Percentiles rank a stretch among this genome's conserved stretches.
phyloP scores from a whole-genome alignment of 2,113 vertebrate genomes.

The Leptocoma aspasia region DNA sequence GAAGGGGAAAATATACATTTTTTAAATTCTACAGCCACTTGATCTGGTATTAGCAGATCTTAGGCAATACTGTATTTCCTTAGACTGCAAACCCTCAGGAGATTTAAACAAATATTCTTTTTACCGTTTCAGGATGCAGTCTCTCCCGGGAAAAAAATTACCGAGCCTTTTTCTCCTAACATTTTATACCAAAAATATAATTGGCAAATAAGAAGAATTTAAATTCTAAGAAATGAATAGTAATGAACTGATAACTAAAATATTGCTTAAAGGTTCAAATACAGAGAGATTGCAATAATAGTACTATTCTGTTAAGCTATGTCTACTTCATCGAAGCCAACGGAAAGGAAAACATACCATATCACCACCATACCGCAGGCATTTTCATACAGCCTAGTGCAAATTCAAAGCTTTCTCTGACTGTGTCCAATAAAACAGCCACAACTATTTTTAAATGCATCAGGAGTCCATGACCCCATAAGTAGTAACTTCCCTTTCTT shows the following conservation, averaged over 20 bases:
- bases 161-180: neutral
- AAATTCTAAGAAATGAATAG: constrained; percentile 46
- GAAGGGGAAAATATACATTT: neutral
- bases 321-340: constrained; percentile 52
- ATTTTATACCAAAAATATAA: constrained; percentile 51
- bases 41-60: neutral
- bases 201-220: constrained; percentile 46
- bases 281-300: constrained; percentile 32
- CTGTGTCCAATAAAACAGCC: constrained; percentile 78
- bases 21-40: neutral
- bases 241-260: constrained; percentile 54
- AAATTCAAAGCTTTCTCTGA: constrained; percentile 77
- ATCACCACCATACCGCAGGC: constrained; percentile 81
- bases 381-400: constrained; percentile 77
- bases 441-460: constrained; percentile 84
- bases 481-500: constrained; percentile 79
- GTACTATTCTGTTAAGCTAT: constrained; percentile 36
- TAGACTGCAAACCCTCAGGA: constrained; percentile 28
- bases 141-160: constrained; percentile 49
- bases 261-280: constrained; percentile 53
- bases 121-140: neutral
- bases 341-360: constrained; percentile 68
- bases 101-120: constrained; percentile 3
- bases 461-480: constrained; percentile 80
- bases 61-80: constrained; percentile 7